A percentile compares a stretch with the other conserved stretches of the same genome.
Conservation (phyloP, 2,113 vertebrate species). For the Poeciliopsis prolifica region DNA sequence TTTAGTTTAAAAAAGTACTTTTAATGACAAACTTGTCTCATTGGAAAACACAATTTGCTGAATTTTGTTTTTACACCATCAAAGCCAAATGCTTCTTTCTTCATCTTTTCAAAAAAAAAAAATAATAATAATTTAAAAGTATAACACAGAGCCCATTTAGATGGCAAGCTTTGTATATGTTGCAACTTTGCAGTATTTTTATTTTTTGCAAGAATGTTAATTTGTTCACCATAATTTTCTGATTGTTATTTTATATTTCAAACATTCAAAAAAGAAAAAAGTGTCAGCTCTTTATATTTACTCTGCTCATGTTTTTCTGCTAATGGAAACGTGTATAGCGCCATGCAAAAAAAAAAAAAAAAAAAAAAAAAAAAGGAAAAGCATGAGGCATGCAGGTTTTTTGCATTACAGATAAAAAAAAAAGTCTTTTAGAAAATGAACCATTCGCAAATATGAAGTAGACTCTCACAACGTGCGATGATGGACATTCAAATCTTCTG, state of each 20-base stretch:
- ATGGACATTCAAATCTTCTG: conserved; percentile 49
- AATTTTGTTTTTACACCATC: too few relatives aligned
- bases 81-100: too few relatives aligned
- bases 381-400: conserved; percentile 1
- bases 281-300: neutral
- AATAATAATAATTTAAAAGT: too few relatives aligned
- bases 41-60: too few relatives aligned
- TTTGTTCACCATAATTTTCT: too few relatives aligned
- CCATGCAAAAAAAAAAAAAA: neutral
- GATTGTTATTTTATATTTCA: neutral
- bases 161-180: too few relatives aligned
- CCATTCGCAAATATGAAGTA: conserved; percentile 44
- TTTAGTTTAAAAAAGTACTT: too few relatives aligned
- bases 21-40: too few relatives aligned
- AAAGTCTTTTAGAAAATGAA: conserved; percentile 30
- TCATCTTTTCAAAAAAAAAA: too few relatives aligned
- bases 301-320: neutral
- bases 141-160: too few relatives aligned
- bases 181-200: too few relatives aligned
- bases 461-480: conserved; percentile 14
- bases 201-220: too few relatives aligned
- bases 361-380: neutral
- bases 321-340: neutral
- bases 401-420: conserved; percentile 32
- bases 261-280: neutral